Conservation (phyloP, 1,140 invertebrate genomes). For the Zophobas atratus region DNA sequence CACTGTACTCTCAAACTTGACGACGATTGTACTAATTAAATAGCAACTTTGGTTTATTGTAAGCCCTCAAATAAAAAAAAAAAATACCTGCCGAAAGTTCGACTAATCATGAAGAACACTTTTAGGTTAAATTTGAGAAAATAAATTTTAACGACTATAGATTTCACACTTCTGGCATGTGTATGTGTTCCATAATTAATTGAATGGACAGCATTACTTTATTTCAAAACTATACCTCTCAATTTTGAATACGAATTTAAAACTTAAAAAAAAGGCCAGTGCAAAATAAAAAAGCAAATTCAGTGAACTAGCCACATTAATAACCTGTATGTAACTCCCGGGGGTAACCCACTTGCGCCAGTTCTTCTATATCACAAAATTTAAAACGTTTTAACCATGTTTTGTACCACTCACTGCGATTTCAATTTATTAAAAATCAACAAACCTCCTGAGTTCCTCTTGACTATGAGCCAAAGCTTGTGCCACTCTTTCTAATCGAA, state of each 20-base stretch:
- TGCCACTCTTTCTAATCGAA: conserved; percentile 88
- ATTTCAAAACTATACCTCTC: too few species aligned
- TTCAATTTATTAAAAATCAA: conserved; percentile 10
- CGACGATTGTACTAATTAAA: too few species aligned
- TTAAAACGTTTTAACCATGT: neutral
- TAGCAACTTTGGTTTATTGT: too few species aligned
- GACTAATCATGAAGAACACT: too few species aligned
- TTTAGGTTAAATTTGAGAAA: too few species aligned
- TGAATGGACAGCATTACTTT: too few species aligned
- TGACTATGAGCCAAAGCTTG: conserved; percentile 90
- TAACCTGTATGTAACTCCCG: conserved; percentile 66
- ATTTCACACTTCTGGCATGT: too few species aligned
- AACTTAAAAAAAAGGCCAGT: neutral
- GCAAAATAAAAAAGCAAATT: conserved; percentile 15
- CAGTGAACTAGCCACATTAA: conserved; percentile 46
- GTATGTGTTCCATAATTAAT: too few species aligned
- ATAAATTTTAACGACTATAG: too few species aligned
- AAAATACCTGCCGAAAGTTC: too few species aligned
- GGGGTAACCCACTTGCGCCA: conserved; percentile 60
- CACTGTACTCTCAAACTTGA: too few species aligned
- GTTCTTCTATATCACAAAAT: conserved; percentile 58
- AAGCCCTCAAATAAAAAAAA: too few species aligned
- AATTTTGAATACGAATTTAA: neutral
- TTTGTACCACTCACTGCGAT: neutral
- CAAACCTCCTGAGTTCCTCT: conserved; percentile 84